Evolutionary conservation across 2,113 vertebrate genomes (phyloP).

Genomic region (Illadopsis cleaveri): DNA sequence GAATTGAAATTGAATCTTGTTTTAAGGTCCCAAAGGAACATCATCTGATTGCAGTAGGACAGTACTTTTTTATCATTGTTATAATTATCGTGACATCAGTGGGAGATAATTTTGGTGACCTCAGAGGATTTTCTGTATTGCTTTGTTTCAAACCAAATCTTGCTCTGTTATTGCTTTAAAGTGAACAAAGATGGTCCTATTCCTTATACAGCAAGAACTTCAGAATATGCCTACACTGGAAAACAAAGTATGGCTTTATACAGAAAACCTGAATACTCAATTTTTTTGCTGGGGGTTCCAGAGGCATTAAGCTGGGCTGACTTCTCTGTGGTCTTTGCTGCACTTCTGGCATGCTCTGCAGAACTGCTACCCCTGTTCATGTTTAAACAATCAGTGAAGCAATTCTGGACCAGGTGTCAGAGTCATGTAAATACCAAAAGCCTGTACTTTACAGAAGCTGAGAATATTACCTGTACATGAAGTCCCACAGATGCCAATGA

Average conservation of each 20-base stretch:
- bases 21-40: not conserved
- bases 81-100: not conserved
- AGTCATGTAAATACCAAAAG: not conserved
- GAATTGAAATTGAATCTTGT: not conserved
- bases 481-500: not conserved
- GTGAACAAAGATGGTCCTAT: not conserved
- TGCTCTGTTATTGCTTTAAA: not conserved
- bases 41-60: not conserved
- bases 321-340: not conserved
- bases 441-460: not conserved
- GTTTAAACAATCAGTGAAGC: not conserved
- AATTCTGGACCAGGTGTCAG: not conserved
- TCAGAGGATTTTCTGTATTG: not conserved
- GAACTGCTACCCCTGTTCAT: not conserved
- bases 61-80: not conserved
- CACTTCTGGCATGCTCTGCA: not conserved
- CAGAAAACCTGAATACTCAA: accelerated
- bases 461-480: not conserved
- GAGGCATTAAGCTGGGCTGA: not conserved
- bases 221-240: not conserved
- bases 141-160: not conserved
- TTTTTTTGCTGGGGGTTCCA: not conserved
- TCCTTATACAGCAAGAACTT: not conserved
- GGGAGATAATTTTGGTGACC: not conserved
- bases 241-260: not conserved